A percentile compares a stretch with the other conserved stretches of the same genome.
phyloP scores from a whole-genome alignment of 2,113 vertebrate genomes.

The Odocoileus virginianus region DNA sequence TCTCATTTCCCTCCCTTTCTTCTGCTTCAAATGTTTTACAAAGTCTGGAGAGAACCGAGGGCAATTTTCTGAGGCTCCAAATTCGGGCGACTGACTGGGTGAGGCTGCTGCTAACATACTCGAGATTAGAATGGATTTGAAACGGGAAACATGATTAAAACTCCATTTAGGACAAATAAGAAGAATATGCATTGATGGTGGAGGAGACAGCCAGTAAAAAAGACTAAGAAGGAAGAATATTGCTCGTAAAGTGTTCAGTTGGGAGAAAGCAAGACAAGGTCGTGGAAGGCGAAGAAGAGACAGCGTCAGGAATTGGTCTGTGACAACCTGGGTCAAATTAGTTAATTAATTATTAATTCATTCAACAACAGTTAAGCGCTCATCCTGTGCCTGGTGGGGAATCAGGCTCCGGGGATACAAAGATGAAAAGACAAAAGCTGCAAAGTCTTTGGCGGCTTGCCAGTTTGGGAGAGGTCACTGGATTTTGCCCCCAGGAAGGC shows the following conservation, averaged over 20 bases:
- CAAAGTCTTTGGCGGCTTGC: neutral
- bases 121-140: neutral
- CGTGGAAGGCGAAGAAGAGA: neutral
- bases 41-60: neutral
- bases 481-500: neutral
- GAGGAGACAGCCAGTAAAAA: neutral
- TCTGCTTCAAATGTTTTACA: neutral
- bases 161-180: neutral
- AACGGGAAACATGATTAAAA: neutral
- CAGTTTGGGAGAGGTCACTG: neutral
- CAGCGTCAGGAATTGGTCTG: neutral
- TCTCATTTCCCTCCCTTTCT: accelerated
- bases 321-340: neutral
- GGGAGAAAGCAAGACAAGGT: neutral
- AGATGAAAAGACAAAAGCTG: neutral
- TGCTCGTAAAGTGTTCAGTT: neutral
- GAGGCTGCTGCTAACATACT: accelerated
- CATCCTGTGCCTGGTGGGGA: too few relatives aligned
- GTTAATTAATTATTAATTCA: neutral
- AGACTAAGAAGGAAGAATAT: neutral
- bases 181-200: neutral
- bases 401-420: neutral
- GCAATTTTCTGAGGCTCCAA: neutral
- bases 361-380: neutral
- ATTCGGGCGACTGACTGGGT: neutral